Evolutionary conservation across 2,888 invertebrate species (phyloP).

Genomic region (Linnaemya vulpina): DNA sequence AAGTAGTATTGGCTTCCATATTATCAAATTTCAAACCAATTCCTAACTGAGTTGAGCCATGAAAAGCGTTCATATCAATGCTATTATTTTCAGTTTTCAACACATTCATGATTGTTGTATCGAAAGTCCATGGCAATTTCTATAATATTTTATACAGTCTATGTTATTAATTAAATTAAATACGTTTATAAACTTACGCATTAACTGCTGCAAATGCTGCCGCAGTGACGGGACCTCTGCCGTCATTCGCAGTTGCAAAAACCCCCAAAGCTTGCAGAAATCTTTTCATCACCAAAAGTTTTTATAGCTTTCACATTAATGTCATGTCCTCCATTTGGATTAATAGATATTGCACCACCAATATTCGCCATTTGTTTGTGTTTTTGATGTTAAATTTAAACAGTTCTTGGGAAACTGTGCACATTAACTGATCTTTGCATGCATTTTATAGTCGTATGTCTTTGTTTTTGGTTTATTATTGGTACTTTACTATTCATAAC

Average conservation of each 20-base stretch:
- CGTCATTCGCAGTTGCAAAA: conserved; percentile 76
- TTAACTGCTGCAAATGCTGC: conserved; percentile 76
- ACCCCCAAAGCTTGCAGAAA: conserved; percentile 75
- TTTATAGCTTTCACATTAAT: conserved; percentile 70
- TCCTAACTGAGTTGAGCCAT: conserved; percentile 74
- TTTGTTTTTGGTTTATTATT: not conserved
- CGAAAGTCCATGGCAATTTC: conserved; percentile 77
- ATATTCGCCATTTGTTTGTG: conserved; percentile 66
- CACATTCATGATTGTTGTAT: conserved; percentile 76
- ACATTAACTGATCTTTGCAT: not conserved
- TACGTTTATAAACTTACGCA: conserved; percentile 74
- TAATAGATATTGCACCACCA: conserved; percentile 72
- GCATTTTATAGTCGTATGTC: conserved; percentile 33
- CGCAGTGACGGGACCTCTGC: conserved; percentile 75
- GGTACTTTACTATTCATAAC: conserved; percentile 32
- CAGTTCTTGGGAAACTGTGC: conserved; percentile 28
- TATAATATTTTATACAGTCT: conserved; percentile 46
- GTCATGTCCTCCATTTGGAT: conserved; percentile 75
- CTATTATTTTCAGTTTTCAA: conserved; percentile 72
- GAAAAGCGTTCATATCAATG: conserved; percentile 76
- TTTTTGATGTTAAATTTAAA: conserved; percentile 39
- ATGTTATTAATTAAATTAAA: not conserved
- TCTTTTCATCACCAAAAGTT: conserved; percentile 72
- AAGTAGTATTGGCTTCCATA: conserved; percentile 76
- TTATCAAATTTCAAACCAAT: conserved; percentile 75